A percentile compares a stretch with the other conserved stretches of the same genome.
phyloP scores from a whole-genome alignment of 92 coral and sea anemone species.

The Muricea muricata region DNA sequence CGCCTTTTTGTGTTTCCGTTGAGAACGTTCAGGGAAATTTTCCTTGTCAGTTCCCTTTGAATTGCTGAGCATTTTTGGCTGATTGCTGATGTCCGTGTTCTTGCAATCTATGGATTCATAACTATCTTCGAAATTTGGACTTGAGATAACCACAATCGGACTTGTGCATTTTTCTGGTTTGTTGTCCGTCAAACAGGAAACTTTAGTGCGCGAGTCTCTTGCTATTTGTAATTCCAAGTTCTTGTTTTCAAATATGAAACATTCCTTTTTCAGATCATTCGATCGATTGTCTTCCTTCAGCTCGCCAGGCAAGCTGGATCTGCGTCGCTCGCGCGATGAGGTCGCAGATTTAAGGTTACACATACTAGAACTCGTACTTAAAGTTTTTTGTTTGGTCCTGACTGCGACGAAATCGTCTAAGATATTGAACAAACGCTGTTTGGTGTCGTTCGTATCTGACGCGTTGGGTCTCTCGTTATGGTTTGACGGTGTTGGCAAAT shows the following conservation, averaged over 20 bases:
- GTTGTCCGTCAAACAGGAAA: neutral
- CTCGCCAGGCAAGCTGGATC: neutral
- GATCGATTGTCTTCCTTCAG: neutral
- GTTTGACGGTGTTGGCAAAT: neutral
- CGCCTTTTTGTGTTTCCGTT: neutral
- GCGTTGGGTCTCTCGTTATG: neutral
- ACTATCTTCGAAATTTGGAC: neutral
- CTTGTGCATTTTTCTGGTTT: neutral
- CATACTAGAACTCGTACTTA: neutral
- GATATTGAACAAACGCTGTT: constrained; percentile 29
- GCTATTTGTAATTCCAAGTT: neutral
- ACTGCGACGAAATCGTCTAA: constrained; percentile 31
- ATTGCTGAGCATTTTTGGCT: neutral
- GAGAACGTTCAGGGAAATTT: neutral
- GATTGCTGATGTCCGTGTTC: neutral
- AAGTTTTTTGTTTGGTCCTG: neutral
- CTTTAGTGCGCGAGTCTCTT: neutral
- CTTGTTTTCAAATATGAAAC: neutral
- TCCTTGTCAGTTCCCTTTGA: constrained; percentile 2
- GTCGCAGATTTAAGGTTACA: neutral
- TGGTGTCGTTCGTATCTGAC: neutral
- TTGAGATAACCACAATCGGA: neutral
- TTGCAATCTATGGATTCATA: neutral
- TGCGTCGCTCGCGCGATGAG: neutral
- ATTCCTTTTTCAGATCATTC: neutral